A percentile compares a stretch with the other conserved stretches of the same genome.
Conservation (phyloP, 2,888 invertebrate species). For the Agrochola circellaris region DNA sequence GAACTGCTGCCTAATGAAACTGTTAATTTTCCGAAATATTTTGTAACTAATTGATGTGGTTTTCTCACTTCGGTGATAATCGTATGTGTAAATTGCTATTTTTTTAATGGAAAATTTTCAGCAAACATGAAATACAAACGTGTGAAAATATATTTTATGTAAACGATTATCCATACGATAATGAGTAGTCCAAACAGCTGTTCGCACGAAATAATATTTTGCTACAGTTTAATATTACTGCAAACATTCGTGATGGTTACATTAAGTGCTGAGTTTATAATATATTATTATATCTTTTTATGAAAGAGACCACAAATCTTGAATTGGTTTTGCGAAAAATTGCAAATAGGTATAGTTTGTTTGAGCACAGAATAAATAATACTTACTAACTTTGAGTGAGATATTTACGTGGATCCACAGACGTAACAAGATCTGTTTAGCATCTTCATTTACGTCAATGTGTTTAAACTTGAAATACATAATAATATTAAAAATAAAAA, state of each 20-base stretch:
- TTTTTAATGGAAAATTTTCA: constrained; percentile 39
- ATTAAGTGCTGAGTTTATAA: constrained; percentile 24
- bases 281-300: not conserved
- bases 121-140: constrained; percentile 11
- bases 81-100: not conserved
- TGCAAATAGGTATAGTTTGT: not conserved
- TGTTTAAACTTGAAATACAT: not conserved
- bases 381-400: not conserved
- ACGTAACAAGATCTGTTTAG: not conserved
- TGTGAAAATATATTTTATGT: constrained; percentile 37
- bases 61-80: constrained; percentile 5
- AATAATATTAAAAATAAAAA: not conserved
- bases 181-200: constrained; percentile 33
- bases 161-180: constrained; percentile 31
- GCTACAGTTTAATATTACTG: constrained; percentile 33
- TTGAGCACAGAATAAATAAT: no score
- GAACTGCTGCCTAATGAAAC: not conserved
- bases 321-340: not conserved
- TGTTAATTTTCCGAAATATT: not conserved
- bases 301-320: not conserved
- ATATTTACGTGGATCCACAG: not conserved
- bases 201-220: constrained; percentile 54
- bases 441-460: not conserved
- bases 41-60: not conserved
- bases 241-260: constrained; percentile 48